These are phyloP conservation scores for Lycophotia porphyrea DNA, from an alignment of 2,888 invertebrate species.

Conservation along the genomic window DNA sequence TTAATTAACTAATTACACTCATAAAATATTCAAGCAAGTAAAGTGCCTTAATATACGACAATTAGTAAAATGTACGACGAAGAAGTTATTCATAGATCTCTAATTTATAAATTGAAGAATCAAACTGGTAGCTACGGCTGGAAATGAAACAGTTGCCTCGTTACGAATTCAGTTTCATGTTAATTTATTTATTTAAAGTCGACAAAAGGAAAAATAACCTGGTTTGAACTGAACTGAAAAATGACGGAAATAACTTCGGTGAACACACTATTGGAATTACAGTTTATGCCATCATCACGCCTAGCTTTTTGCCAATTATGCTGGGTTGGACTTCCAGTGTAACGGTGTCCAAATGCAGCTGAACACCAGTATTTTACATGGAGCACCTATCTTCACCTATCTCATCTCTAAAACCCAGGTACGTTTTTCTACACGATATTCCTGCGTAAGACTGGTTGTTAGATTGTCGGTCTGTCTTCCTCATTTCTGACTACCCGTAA, in stretches of 20 bases:
- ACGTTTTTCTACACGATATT: not conserved
- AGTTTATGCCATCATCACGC: not conserved
- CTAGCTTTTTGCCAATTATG: not conserved
- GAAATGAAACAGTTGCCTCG: not conserved
- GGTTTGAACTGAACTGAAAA: not conserved
- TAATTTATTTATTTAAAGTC: not conserved
- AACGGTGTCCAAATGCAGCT: not conserved
- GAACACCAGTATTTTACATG: not conserved
- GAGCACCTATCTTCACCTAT: not conserved
- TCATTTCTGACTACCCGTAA: not conserved
- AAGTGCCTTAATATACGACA: constrained; percentile 49
- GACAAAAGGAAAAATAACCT: not conserved
- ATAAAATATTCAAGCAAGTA: constrained; percentile 48
- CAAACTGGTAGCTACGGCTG: not conserved
- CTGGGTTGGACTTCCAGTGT: not conserved
- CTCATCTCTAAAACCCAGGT: not conserved
- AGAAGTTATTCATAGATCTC: constrained; percentile 18
- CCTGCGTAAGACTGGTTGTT: not conserved
- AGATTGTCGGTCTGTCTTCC: not conserved
- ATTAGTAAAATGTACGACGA: constrained; percentile 42
- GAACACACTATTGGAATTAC: not conserved
- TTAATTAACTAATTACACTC: constrained; percentile 51
- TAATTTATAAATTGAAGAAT: constrained; percentile 1
- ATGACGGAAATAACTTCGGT: not conserved
- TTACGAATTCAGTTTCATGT: not conserved